Conservation (phyloP, 2,113 vertebrate genomes). For the Myiagra hebetior region DNA sequence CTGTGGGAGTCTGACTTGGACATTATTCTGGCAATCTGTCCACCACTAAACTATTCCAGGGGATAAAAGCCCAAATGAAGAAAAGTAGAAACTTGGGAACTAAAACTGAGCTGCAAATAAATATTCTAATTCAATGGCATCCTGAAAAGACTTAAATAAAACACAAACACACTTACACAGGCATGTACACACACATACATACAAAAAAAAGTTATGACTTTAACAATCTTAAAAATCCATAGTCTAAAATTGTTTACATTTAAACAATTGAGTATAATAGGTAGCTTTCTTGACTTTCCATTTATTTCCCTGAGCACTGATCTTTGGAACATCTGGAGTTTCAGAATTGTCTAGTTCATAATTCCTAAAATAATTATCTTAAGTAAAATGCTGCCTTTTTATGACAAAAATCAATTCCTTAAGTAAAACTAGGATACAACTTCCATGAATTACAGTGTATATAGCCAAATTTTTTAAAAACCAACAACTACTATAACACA, state of each 20-base stretch:
- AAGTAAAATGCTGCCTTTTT: not conserved
- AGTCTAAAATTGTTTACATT: constrained; percentile 9
- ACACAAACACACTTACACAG: not conserved
- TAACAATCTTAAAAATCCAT: constrained; percentile 7
- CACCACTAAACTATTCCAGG: not conserved
- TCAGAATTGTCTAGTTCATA: constrained; percentile 13
- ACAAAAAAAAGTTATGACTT: not conserved
- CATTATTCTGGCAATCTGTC: constrained; percentile 23
- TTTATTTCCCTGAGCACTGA: constrained; percentile 59
- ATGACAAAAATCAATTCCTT: not conserved
- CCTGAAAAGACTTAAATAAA: constrained; percentile 4
- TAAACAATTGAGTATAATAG: constrained; percentile 19
- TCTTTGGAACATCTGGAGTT: constrained; percentile 60
- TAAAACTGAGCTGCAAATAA: constrained; percentile 12
- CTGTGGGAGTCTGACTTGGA: constrained; percentile 10
- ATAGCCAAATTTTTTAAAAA: not conserved
- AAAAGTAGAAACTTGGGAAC: not conserved
- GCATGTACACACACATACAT: not conserved
- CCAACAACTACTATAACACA: not conserved
- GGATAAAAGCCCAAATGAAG: constrained; percentile 4
- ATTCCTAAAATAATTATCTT: constrained; percentile 26
- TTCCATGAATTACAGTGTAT: not conserved
- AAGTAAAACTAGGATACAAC: constrained; percentile 2
- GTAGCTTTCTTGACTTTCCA: not conserved
- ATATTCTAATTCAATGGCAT: not conserved